Evolutionary conservation across 2,113 vertebrate species (phyloP).

Genomic region (Xiphophorus couchianus): DNA sequence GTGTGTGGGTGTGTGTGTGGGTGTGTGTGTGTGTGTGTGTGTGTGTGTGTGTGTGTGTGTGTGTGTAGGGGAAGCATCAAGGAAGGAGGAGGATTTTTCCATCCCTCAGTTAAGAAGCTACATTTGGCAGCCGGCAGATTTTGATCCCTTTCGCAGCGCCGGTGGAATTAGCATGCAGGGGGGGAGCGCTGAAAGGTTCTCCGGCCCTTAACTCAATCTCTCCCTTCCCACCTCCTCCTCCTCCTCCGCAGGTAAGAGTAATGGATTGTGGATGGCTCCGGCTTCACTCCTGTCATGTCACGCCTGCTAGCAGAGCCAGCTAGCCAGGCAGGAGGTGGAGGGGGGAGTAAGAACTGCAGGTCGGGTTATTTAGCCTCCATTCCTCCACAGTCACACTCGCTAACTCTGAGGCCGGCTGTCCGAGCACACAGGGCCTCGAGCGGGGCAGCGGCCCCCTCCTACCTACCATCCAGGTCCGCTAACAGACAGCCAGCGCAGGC

Average conservation of each 20-base stretch:
- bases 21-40: conserved; percentile 39
- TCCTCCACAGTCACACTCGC: conserved; percentile 64
- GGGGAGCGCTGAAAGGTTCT: conserved; percentile 65
- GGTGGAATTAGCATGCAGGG: conserved; percentile 73
- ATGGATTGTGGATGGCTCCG: conserved; percentile 69
- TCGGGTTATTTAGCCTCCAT: conserved; percentile 62
- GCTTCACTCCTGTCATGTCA: conserved; percentile 63
- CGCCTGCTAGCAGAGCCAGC: conserved; percentile 55
- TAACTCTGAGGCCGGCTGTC: conserved; percentile 71
- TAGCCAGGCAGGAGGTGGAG: conserved; percentile 23
- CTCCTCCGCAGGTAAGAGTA: conserved; percentile 69
- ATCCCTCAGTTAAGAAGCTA: conserved; percentile 54
- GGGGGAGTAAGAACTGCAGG: conserved; percentile 29
- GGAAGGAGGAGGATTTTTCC: conserved; percentile 38
- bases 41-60: conserved; percentile 39
- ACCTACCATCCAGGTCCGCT: conserved; percentile 21
- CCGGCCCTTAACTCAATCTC: conserved; percentile 64
- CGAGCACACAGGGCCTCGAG: conserved; percentile 61
- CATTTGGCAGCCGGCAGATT: conserved; percentile 57
- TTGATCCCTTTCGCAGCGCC: conserved; percentile 55
- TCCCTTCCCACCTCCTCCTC: conserved; percentile 28
- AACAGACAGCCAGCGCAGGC: conserved; percentile 54
- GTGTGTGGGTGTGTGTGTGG: conserved; percentile 32
- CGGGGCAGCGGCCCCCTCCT: conserved; percentile 62
- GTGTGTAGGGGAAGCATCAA: conserved; percentile 24